Conservation (phyloP, 2,113 vertebrate genomes). For the Megalops atlanticus region DNA sequence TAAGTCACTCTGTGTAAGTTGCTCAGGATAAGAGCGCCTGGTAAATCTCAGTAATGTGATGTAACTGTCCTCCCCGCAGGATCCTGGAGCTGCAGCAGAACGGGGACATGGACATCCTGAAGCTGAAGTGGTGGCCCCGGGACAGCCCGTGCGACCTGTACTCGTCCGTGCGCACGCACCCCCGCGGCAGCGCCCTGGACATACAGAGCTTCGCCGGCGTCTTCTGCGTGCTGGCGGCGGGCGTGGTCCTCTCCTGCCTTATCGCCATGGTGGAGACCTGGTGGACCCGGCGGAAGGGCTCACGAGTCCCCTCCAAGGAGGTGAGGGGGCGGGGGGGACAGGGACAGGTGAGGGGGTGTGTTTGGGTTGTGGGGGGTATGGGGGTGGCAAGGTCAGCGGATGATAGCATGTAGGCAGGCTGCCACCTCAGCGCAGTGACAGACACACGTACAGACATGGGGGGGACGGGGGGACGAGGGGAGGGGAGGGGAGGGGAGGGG, state of each 20-base stretch:
- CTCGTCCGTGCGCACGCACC: conserved; percentile 84
- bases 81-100: conserved; percentile 98
- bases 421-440: background rate
- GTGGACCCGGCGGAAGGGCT: conserved; percentile 97
- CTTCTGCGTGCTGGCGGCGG: conserved; percentile 94
- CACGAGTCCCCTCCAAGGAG: conserved; percentile 97
- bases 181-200: conserved; percentile 89
- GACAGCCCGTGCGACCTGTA: conserved; percentile 93
- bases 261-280: conserved; percentile 98
- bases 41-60: no score
- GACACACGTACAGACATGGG: background rate
- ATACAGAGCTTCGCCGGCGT: conserved; percentile 98
- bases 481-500: background rate
- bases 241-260: conserved; percentile 95
- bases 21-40: no score
- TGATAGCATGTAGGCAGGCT: background rate
- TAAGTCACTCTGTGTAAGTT: no score
- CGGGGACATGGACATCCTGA: conserved; percentile 94
- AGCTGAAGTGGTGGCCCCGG: conserved; percentile 97
- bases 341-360: background rate
- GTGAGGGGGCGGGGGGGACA: conserved; percentile 67
- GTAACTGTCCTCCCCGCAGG: conserved; percentile 65
- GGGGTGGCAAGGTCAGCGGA: background rate
- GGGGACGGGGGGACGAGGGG: no score
- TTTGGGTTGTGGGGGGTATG: background rate